Conservation (phyloP, 2,888 invertebrate species). For the Cephonodes hylas region DNA sequence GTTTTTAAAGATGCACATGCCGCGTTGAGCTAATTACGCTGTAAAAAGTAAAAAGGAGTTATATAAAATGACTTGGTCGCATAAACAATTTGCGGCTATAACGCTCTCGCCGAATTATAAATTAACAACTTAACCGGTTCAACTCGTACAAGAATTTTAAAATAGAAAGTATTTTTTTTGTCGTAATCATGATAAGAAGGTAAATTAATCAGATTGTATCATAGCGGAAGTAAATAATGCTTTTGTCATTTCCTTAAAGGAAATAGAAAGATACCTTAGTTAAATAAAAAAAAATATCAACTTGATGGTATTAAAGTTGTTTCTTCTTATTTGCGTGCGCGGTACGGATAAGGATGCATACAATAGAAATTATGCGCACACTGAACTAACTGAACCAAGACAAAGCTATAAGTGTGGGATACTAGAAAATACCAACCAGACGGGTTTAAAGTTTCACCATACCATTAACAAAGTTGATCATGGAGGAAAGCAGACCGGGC, state of each 20-base stretch:
- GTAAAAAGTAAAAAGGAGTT: constrained; percentile 54
- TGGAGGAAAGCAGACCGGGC: constrained; percentile 69
- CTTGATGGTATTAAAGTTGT: not conserved
- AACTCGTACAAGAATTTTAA: constrained; percentile 45
- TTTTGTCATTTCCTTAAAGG: not conserved
- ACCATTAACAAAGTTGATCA: constrained; percentile 68
- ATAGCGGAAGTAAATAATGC: not conserved
- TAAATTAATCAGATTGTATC: not conserved
- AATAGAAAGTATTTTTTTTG: constrained; percentile 61
- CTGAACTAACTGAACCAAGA: constrained; percentile 11
- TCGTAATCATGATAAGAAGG: constrained; percentile 23
- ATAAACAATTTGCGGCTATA: constrained; percentile 45
- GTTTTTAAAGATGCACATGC: constrained; percentile 15
- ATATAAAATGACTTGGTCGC: constrained; percentile 47
- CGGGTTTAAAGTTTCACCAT: constrained; percentile 70
- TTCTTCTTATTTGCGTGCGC: not conserved
- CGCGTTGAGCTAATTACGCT: constrained; percentile 21
- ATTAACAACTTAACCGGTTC: constrained; percentile 54
- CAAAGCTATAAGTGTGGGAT: constrained; percentile 45
- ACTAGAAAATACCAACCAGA: constrained; percentile 58
- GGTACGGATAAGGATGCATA: not conserved
- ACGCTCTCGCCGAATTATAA: constrained; percentile 54
- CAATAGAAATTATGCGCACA: constrained; percentile 16
- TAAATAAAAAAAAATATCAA: not conserved
- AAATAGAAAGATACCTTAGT: not conserved